phyloP scores from a whole-genome alignment of 2,113 vertebrate genomes.

The Caranx ignobilis region DNA sequence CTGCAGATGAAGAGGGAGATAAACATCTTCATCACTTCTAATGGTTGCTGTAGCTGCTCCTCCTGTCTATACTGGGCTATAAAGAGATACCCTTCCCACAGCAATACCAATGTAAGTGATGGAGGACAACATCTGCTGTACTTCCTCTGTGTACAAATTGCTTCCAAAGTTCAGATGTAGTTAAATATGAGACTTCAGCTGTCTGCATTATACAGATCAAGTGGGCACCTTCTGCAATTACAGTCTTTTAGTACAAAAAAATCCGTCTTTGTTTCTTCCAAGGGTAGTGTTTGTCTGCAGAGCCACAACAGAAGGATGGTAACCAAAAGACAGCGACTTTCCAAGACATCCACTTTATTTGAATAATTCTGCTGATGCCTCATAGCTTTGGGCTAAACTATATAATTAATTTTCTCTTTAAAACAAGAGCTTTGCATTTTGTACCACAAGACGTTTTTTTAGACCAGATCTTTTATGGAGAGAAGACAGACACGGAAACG shows the following conservation, averaged over 20 bases:
- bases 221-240: neutral
- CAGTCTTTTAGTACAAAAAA: neutral
- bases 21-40: neutral
- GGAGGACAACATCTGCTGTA: neutral
- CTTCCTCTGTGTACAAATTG: neutral
- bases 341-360: neutral
- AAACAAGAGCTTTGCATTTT: neutral
- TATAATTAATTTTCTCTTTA: neutral
- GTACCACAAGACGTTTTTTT: neutral
- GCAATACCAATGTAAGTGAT: neutral
- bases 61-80: neutral
- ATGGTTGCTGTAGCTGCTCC: neutral
- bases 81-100: neutral
- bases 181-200: neutral
- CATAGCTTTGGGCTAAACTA: neutral
- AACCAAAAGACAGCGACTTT: neutral
- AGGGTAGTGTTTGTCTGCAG: neutral
- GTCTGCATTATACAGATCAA: neutral
- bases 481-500: neutral
- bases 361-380: neutral
- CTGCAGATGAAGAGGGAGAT: neutral
- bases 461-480: neutral
- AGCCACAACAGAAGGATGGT: neutral
- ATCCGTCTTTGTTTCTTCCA: neutral
- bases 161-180: neutral